Evolutionary conservation across 2,888 invertebrate species (phyloP), one percentile per base, ranked within the genome.

Genomic region (Aspidapion aeneum): DNA sequence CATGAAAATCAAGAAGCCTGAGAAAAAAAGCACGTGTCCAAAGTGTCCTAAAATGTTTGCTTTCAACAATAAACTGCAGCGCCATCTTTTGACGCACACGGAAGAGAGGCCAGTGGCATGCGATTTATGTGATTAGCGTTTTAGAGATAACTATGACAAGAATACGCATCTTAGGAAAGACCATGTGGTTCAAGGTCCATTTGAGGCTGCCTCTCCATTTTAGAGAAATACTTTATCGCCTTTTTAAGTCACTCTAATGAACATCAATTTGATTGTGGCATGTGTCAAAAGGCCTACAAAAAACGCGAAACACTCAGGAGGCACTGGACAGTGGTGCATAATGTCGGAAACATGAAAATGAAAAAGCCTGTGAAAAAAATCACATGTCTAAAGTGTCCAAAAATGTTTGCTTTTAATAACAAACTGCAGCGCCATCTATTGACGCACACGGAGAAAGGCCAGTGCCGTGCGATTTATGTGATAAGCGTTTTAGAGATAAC

Each of bases 271-370:
- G 71, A 73, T 57, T 85, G 85, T 70, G 74, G 80, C 17, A 81
- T 84, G 67, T 85, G 85, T 68, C 77, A 77, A 50, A 80, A 80
- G 58, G 84, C 84, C 69, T 85, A 85, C 72, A 81, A 80, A 67
- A 82, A 83, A 0, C 73, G 82, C 68, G 66, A 72, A 21, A 71
- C 71, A 1, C 63, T 73, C 58, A 67, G 69, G 22, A 68, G 72
- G 19, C 72, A 73, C 35, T 66, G 71, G 67, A 74, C 74, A 62
- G 66, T 69, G 17, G 70, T 70, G 5, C 72, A 71, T 18, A 62
- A 69, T 55, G 63, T 73, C n/a, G 69, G 75, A 77, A 56, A 82
- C 81, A 69, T 71, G 48, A 72, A 70, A 49, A 67, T 74, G 18
- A 68, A 69, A 22, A 70, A 72, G 18, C 69, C 81, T 75, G 35